A percentile compares a stretch with the other conserved stretches of the same genome.
Conservation (phyloP, 2,888 invertebrate genomes). For the Acleris emargana region DNA sequence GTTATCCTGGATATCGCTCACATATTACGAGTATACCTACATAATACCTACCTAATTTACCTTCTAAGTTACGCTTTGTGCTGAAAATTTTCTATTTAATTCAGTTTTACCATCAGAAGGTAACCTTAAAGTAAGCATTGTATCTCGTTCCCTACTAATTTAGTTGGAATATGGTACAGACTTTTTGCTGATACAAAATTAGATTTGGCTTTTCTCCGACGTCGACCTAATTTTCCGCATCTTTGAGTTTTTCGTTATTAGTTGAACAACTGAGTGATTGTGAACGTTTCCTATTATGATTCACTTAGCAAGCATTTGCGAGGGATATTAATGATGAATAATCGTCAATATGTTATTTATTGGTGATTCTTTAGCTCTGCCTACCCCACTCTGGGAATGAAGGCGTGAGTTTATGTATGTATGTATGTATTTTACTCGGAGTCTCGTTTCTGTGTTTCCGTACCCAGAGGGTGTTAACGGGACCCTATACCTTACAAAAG, state of each 20-base stretch:
- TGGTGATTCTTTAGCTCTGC: no score
- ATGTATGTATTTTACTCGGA: no score
- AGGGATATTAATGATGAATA: neutral
- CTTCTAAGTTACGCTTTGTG: neutral
- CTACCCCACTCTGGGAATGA: no score
- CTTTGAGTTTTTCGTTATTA: neutral
- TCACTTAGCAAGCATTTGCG: neutral
- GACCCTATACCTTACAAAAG: no score
- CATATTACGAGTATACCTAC: no score
- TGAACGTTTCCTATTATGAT: neutral
- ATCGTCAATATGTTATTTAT: no score
- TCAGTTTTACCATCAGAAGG: neutral
- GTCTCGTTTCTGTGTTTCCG: no score
- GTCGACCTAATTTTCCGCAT: constrained; percentile 12
- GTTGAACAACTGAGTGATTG: neutral
- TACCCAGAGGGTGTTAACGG: no score
- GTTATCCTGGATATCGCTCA: no score
- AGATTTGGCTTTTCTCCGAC: constrained; percentile 5
- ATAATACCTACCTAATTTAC: neutral
- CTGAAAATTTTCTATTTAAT: no score
- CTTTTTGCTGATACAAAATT: constrained; percentile 19
- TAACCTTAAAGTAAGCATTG: neutral
- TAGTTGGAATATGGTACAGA: neutral
- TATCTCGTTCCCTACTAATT: neutral
- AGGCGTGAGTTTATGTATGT: no score